These are phyloP conservation scores for Ailuropoda melanoleuca DNA, from an alignment of 2,113 vertebrate genomes.

Conservation along the genomic window DNA sequence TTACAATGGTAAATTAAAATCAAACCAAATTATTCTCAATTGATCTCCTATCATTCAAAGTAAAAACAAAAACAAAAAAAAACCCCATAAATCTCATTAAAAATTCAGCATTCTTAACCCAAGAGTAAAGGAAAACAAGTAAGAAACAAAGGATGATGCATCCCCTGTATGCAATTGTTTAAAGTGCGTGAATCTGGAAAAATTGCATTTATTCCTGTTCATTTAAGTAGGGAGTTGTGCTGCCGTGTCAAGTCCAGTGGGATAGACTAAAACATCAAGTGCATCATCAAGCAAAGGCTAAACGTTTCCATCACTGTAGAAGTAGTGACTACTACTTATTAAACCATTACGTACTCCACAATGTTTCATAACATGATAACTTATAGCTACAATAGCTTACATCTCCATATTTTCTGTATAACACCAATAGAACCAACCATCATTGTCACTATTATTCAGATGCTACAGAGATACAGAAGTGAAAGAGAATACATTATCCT, in stretches of 20 bases:
- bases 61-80: neutral
- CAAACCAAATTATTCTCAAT: conserved; percentile 35
- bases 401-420: neutral
- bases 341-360: neutral
- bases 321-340: neutral
- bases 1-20: neutral
- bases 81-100: neutral
- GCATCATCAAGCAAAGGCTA: neutral
- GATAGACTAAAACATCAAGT: neutral
- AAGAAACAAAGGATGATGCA: neutral
- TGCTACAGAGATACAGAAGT: neutral
- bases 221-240: neutral
- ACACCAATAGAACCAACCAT: neutral
- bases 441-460: neutral
- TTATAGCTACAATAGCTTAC: neutral
- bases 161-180: neutral
- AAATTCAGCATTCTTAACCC: neutral
- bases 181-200: neutral
- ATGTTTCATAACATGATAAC: neutral
- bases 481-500: neutral
- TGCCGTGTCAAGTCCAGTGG: too few relatives aligned
- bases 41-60: neutral
- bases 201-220: neutral
- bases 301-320: neutral
- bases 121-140: neutral